These are phyloP conservation scores for Ametastegia equiseti DNA, from an alignment of 2,888 invertebrate species.

Conservation along the genomic window DNA sequence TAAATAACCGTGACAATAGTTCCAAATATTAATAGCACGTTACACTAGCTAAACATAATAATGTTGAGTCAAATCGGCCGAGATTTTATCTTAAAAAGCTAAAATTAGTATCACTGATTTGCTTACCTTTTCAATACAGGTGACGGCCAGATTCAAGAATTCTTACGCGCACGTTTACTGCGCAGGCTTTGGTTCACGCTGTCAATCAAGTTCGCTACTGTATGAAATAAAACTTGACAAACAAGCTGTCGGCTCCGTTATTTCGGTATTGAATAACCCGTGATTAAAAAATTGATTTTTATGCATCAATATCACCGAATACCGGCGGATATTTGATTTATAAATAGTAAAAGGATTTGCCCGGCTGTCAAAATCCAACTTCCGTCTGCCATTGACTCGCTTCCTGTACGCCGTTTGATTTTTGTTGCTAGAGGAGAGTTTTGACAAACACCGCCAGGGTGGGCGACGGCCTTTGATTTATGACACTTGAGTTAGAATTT, in stretches of 20 bases:
- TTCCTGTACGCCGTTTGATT: slow-evolving; percentile 61
- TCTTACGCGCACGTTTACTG: slow-evolving; percentile 72
- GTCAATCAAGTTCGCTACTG: slow-evolving; percentile 56
- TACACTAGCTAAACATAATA: slow-evolving; percentile 10
- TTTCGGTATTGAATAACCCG: background rate
- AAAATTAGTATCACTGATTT: slow-evolving; percentile 70
- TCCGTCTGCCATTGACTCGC: slow-evolving; percentile 49
- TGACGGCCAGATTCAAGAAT: slow-evolving; percentile 78
- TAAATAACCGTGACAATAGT: slow-evolving; percentile 63
- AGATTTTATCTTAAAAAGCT: slow-evolving; percentile 53
- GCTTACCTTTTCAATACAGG: slow-evolving; percentile 79
- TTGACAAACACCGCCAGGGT: slow-evolving; percentile 56
- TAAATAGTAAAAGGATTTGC: slow-evolving; percentile 16
- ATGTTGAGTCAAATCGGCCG: slow-evolving; percentile 50
- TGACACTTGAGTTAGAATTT: background rate
- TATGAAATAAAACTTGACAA: background rate
- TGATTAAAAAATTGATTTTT: background rate
- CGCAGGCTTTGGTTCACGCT: slow-evolving; percentile 65
- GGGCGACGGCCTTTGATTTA: slow-evolving; percentile 45
- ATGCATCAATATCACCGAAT: background rate
- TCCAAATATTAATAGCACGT: slow-evolving; percentile 16
- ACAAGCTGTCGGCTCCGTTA: background rate
- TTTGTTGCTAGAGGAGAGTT: slow-evolving; percentile 60
- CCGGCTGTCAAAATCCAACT: slow-evolving; percentile 48
- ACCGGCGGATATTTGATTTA: background rate